Conservation (phyloP, 2,113 vertebrate genomes). For the Sporophila hypoxantha region DNA sequence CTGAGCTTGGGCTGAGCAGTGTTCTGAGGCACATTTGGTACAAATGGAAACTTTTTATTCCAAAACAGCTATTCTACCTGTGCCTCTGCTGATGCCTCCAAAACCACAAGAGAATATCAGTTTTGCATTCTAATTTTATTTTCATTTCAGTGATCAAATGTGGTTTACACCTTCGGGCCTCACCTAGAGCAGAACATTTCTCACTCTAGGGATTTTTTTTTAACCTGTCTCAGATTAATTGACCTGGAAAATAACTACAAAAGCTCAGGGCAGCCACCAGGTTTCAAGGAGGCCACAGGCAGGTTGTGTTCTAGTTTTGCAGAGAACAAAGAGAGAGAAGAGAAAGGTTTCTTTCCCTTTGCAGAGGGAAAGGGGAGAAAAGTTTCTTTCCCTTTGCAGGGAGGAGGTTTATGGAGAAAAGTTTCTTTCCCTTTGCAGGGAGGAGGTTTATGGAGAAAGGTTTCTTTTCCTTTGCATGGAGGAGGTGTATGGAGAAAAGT, state of each 20-base stretch:
- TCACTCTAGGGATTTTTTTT: not conserved
- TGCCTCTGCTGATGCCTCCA: not conserved
- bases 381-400: not conserved
- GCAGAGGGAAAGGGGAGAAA: not conserved
- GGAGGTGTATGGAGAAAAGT: too few species aligned
- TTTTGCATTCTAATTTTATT: not conserved
- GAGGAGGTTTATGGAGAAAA: not conserved
- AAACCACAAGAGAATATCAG: accelerated
- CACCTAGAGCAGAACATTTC: not conserved
- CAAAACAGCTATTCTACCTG: not conserved
- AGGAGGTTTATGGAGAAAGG: not conserved
- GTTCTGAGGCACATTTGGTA: not conserved
- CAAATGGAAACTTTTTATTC: not conserved
- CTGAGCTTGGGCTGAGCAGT: not conserved
- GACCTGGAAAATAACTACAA: not conserved
- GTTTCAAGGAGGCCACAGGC: not conserved
- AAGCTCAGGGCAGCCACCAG: not conserved
- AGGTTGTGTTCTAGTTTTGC: not conserved
- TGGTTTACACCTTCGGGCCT: not conserved
- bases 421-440: not conserved
- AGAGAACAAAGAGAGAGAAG: not conserved
- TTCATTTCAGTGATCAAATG: not conserved
- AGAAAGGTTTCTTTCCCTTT: not conserved
- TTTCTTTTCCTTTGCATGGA: too few species aligned
- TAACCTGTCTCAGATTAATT: not conserved